Evolutionary conservation across 2,113 vertebrate genomes (phyloP).

Genomic region (Ailuropoda melanoleuca): DNA sequence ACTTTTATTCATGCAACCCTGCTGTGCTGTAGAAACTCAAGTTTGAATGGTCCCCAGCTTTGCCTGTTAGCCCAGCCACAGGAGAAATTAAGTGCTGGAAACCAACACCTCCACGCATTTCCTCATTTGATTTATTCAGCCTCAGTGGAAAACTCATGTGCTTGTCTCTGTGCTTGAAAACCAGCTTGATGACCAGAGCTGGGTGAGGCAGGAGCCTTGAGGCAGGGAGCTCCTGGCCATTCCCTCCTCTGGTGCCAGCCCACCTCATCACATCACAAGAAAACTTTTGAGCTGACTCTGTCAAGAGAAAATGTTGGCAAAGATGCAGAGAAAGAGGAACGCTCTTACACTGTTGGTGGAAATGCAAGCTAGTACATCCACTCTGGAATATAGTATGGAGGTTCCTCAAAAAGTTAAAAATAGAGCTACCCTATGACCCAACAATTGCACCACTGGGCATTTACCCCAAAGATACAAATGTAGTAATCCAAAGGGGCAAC

Average conservation of each 20-base stretch:
- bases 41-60: constrained; percentile 45
- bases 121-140: constrained; percentile 79
- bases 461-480: neutral
- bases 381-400: neutral
- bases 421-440: neutral
- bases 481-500: neutral
- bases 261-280: neutral
- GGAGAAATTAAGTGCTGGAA: constrained; percentile 77
- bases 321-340: neutral
- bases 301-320: neutral
- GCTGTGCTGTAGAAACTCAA: constrained; percentile 48
- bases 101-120: constrained; percentile 67
- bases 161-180: constrained; percentile 69
- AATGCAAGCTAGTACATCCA: neutral
- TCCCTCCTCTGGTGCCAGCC: neutral
- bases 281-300: neutral
- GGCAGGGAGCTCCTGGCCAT: neutral
- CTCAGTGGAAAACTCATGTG: constrained; percentile 68
- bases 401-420: neutral
- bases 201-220: neutral
- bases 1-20: constrained; percentile 74
- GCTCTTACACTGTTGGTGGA: neutral
- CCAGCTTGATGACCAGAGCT: constrained; percentile 42
- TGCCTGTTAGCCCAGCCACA: constrained; percentile 57
- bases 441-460: neutral